Base-by-base conservation (phyloP, 2,888 invertebrate genomes). In the Microdon myrmicae region DNA sequence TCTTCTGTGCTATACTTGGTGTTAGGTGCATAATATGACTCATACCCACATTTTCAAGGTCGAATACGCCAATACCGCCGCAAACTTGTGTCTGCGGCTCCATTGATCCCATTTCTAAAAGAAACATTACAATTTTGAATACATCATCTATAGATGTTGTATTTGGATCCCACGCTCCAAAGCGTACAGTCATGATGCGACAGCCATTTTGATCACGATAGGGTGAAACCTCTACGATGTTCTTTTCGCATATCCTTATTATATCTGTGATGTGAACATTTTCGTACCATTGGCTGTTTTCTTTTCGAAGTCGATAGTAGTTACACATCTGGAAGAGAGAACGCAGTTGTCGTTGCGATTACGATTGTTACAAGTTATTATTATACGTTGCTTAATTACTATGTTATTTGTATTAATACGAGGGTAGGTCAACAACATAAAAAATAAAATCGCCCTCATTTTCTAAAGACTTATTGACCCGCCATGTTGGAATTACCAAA, bases 131-230 rank as follows among this genome's bases (percentile, higher is more conserved):
- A 0, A 86, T 87, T 72, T 86, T 87, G 73, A 92, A 89, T 25
- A 91, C 75, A 68, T 91, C 89, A 19, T 87, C 87, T 0, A 88
- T 77, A 0, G 86, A 73, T 22, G 87, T 83, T 23, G 82, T 81
- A 68, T 84, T 86, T 0, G 91, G 87, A 68, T 90, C 84, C 92
- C 92, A 92, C 68, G 88, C 85, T 22, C 89, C 89, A 68, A 91
- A 82, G 74, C 89, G 86, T 73, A 87, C 90, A 37, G 90, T 82
- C 31, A 79, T 51, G 68, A 90, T 82, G 39, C 92, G 82, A 56
- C 88, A 82, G 2, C 90, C 91, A 55, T 84, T 84, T 73, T 90
- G 89, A 67, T 90, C 91, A 19, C 86, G 83, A 72, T 91, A 90
- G 0, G 90, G 90, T 0, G 90, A 87, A 2, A 90, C 90, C 0